These are phyloP conservation scores for Gibbula magus DNA, from an alignment of 2,888 invertebrate species.

Conservation along the genomic window DNA sequence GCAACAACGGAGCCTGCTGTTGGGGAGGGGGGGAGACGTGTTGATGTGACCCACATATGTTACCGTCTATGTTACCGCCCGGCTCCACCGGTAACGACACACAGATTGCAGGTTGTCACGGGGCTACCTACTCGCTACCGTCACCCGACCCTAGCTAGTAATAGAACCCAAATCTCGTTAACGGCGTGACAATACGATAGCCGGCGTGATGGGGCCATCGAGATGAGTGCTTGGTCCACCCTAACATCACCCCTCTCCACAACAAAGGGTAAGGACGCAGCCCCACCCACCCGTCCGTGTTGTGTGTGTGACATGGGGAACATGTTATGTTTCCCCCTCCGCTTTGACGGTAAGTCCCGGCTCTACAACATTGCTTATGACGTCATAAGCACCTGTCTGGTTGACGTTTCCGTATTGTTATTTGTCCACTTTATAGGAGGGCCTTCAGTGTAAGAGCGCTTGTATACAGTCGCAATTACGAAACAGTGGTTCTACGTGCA, in stretches of 20 bases:
- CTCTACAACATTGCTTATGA: neutral
- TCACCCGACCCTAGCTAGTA: neutral
- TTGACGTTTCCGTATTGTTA: neutral
- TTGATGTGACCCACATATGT: slow-evolving; percentile 1
- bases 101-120: neutral
- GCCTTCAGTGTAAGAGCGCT: too few species aligned
- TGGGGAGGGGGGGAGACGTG: neutral
- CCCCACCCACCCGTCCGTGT: too few species aligned
- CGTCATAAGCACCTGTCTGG: neutral
- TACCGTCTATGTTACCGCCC: neutral
- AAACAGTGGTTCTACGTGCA: too few species aligned
- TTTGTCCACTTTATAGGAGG: too few species aligned
- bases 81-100: neutral
- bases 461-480: too few species aligned
- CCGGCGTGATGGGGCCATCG: neutral
- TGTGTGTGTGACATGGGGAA: neutral
- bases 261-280: too few species aligned
- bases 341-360: neutral
- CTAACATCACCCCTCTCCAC: neutral
- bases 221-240: neutral
- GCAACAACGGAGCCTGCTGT: too few species aligned
- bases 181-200: neutral
- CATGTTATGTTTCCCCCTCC: neutral
- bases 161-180: neutral
- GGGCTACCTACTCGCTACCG: neutral